Base-by-base conservation (phyloP, 2,888 invertebrate species). In the Cheilosia impressa region DNA sequence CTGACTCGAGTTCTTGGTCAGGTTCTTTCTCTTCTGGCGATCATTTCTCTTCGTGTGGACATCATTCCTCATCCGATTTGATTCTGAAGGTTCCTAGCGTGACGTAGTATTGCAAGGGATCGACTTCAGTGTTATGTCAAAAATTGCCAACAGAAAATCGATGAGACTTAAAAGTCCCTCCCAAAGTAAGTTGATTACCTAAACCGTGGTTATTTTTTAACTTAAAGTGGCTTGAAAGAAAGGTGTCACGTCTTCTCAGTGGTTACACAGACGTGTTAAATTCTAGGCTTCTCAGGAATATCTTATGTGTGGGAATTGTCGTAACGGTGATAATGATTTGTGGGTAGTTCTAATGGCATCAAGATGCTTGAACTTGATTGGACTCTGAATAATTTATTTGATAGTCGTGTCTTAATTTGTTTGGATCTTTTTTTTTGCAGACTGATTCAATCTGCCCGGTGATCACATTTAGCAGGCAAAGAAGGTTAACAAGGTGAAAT, bases 21-120 rank as follows among this genome's bases (percentile, higher is more conserved):
- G 47, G 83, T 78, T 84, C 62, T 62, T 84, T 80, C 80, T 80
- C 84, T 78, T 63, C 53, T 27, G 45, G 31, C 17, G 45, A 47
- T 27, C 50, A 63, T 73, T 78, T 84, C 83, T 84, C 84, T 85
- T 80, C 72, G 41, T 58, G 34, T 22, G 58, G 34, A 31, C 69
- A 17, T 52, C 31, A 62, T 4, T 17, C 34, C 6, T 31, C 17
- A n/a, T n/a, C 19, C 22, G 22, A 22, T 52, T 3, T 24, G 13
- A 24, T 13, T 22, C 13, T 7, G 13, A 22, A 52, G 19, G 24
- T 22, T 34, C 10, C 10, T 34, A 34, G 10, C 9, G 13, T 38
- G 38, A 38, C 38, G 13, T 38, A 0, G 19, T 9, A 52, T 22
- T 38, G 38, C 15, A 52, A 47, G 17, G 45, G 13, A 38, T 38